phyloP scores from a whole-genome alignment of 2,113 vertebrate species.

The Chaetodon auriga region DNA sequence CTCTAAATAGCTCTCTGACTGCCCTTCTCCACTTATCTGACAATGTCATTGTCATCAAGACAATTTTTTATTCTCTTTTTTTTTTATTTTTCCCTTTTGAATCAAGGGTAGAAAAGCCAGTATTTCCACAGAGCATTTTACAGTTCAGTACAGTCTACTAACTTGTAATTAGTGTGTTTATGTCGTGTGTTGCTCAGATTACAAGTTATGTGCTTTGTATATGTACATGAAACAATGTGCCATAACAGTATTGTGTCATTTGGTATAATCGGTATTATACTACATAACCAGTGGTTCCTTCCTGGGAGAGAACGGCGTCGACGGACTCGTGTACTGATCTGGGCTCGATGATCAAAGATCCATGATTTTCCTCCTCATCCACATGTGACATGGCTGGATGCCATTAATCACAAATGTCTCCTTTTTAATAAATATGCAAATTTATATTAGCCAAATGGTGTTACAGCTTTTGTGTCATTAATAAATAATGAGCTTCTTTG shows the following conservation, averaged over 20 bases:
- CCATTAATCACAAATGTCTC: conserved; percentile 87
- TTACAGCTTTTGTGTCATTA: conserved; percentile 84
- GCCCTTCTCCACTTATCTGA: conserved; percentile 87
- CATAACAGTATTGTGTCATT: neutral
- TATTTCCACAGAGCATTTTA: conserved; percentile 48
- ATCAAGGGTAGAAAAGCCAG: conserved; percentile 55
- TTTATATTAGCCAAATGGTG: conserved; percentile 84
- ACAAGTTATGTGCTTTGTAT: neutral
- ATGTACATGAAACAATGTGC: conserved; percentile 2
- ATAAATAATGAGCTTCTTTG: conserved; percentile 84
- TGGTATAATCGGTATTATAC: neutral
- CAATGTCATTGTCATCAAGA: conserved; percentile 85
- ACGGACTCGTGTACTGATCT: conserved; percentile 38
- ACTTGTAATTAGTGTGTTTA: conserved; percentile 32
- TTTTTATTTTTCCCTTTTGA: conserved; percentile 67
- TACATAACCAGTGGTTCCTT: conserved; percentile 15
- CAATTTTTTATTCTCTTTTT: conserved; percentile 80
- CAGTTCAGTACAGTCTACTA: conserved; percentile 32
- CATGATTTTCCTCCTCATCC: conserved; percentile 62
- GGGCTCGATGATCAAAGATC: conserved; percentile 45
- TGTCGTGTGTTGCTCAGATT: conserved; percentile 8
- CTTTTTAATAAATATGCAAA: conserved; percentile 89
- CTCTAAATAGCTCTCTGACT: conserved; percentile 94
- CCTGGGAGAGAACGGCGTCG: neutral
- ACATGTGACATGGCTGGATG: conserved; percentile 79